phyloP scores from a whole-genome alignment of 2,888 invertebrate species.

The Bibio marci region DNA sequence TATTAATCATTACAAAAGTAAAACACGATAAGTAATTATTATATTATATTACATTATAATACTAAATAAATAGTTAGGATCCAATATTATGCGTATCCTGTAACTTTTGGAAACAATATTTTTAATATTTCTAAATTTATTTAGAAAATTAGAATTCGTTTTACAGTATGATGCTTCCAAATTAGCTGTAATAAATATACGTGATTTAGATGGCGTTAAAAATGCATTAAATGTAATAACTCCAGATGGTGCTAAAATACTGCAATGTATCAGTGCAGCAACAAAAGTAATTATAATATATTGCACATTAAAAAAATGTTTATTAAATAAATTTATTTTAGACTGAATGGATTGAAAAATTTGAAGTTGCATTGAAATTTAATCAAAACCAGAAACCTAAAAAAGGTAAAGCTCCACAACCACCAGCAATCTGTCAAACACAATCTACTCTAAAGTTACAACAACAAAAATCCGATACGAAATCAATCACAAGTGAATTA shows the following conservation, averaged over 20 bases:
- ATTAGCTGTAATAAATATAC: conserved; percentile 84
- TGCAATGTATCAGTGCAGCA: conserved; percentile 67
- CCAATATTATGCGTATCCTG: too few species aligned
- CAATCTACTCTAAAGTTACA: conserved; percentile 16
- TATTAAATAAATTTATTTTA: conserved; percentile 19
- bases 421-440: conserved; percentile 21
- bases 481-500: conserved; percentile 13
- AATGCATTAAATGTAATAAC: conserved; percentile 88
- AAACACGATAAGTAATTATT: conserved; percentile 28
- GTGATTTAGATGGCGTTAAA: conserved; percentile 76
- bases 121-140: not conserved
- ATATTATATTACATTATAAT: not conserved
- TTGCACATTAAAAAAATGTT: not conserved
- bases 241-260: conserved; percentile 83
- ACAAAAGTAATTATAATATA: conserved; percentile 25
- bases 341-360: conserved; percentile 87
- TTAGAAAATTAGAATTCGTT: conserved; percentile 26
- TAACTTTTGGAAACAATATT: not conserved
- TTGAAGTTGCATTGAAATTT: conserved; percentile 77
- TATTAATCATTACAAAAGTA: conserved; percentile 67
- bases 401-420: conserved; percentile 32
- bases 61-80: too few species aligned
- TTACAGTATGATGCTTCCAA: conserved; percentile 41
- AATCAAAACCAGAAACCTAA: conserved; percentile 46
- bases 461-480: conserved; percentile 15